These are phyloP conservation scores for Globia sparganii DNA, from an alignment of 2,888 invertebrate species.

Conservation along the genomic window DNA sequence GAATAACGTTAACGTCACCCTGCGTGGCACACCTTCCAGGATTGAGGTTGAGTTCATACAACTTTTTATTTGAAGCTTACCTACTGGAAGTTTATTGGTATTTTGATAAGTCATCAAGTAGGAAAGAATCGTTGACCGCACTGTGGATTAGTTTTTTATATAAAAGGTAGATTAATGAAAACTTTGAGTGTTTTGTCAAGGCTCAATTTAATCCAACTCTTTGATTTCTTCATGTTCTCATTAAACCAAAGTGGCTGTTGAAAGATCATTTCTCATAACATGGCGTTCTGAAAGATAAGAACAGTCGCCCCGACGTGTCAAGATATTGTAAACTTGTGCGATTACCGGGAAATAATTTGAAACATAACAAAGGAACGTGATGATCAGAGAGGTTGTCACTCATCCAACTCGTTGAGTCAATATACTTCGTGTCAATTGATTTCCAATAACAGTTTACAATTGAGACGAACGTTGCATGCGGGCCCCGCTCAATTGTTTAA, in stretches of 20 bases:
- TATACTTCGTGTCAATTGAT: conserved; percentile 87
- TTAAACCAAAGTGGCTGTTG: conserved; percentile 15
- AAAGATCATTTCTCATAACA: conserved; percentile 21
- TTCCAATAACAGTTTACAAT: conserved; percentile 89
- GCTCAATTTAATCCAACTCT: neutral
- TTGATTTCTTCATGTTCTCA: neutral
- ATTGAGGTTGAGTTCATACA: conserved; percentile 44
- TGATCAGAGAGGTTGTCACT: conserved; percentile 71
- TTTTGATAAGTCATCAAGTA: neutral
- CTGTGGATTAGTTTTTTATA: neutral
- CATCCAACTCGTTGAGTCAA: conserved; percentile 79
- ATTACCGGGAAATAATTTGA: conserved; percentile 56
- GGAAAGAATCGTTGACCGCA: neutral
- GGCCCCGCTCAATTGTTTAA: conserved; percentile 86
- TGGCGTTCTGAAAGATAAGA: conserved; percentile 47
- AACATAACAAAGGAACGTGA: conserved; percentile 62
- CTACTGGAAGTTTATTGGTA: conserved; percentile 3
- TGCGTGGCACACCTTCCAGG: conserved; percentile 41
- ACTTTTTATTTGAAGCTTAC: conserved; percentile 20
- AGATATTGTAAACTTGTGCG: conserved; percentile 45
- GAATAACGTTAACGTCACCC: conserved; percentile 65
- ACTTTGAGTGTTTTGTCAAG: neutral
- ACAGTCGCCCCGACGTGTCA: conserved; percentile 35
- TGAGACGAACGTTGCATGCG: conserved; percentile 86
- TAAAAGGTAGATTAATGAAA: neutral